These are phyloP conservation scores for Chitala chitala DNA, from an alignment of 2,113 vertebrate species.

Conservation along the genomic window DNA sequence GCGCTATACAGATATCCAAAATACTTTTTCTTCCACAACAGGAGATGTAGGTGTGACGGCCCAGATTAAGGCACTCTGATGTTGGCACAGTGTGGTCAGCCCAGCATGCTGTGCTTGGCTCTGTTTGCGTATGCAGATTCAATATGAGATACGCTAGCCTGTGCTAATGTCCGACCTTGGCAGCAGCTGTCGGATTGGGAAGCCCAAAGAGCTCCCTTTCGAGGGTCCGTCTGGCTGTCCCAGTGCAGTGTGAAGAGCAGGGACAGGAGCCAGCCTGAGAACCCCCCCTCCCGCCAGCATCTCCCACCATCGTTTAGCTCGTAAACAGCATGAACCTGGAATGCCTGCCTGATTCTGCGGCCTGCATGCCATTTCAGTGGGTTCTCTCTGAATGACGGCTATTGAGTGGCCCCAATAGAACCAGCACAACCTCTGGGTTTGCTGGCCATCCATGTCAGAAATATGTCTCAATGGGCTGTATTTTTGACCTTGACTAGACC, in stretches of 20 bases:
- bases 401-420: neutral
- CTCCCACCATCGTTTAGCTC: neutral
- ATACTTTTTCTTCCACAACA: too few relatives aligned
- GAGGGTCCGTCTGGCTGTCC: neutral
- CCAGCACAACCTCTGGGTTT: slow-evolving; percentile 18
- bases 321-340: neutral
- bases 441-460: slow-evolving; percentile 25
- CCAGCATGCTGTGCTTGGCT: neutral
- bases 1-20: too few relatives aligned
- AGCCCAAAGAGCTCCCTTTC: too few relatives aligned
- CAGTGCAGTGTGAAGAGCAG: neutral
- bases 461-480: slow-evolving; percentile 4
- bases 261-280: neutral
- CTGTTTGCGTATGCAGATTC: neutral
- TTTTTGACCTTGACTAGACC: slow-evolving; percentile 3
- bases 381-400: neutral
- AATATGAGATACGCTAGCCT: neutral
- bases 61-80: neutral
- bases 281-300: neutral
- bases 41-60: too few relatives aligned
- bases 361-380: too few relatives aligned
- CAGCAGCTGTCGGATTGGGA: neutral
- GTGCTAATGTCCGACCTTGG: neutral
- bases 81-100: neutral
- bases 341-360: neutral